Base-by-base conservation (phyloP, 2,888 invertebrate genomes). In the Sphinx pinastri region DNA sequence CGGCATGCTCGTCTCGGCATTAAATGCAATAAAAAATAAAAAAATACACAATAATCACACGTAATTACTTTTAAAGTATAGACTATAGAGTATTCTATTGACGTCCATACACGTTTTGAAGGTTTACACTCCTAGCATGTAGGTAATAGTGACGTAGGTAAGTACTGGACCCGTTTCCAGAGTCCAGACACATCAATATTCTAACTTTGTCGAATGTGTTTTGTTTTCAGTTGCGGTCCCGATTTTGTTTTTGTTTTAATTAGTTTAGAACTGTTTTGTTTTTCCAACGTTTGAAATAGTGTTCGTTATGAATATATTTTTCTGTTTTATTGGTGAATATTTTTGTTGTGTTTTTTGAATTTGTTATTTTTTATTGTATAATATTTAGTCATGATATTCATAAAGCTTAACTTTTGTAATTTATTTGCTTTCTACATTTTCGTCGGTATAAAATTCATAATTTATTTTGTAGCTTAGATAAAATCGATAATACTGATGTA, bases 151-250 rank as follows among this genome's bases (percentile, higher is more conserved):
- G 81, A 81, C n/a, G n/a, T n/a, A n/a, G 81, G 81, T 83, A 81
- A 72, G 75, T 73, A 74, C 74, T 78, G 77, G 75, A 70, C 73
- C 68, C 67, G 38, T 38, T 38, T 38, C 0, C 38, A 71, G 63
- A 69, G 1, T 38, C 0, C 38, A 71, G 63, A 69, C 72, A 81
- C 91, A 91, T 92, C 91, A 92, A 91, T 92, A 92, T 92, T 92
- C 91, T 86, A 91, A 89, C 88, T 87, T 81, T 84, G 88, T 87
- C 88, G 87, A 87, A 86, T 84, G 86, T 85, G 88, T 89, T 90
- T 88, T 88, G 89, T 91, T 89, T 88, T 81, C 77, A 77, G 76
- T 80, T 79, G 54, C 71, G 71, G 77, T 72, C 72, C 75, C 77
- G 74, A 78, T 79, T 81, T 80, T 83, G 85, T 82, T 88, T 87